Evolutionary conservation across 2,113 vertebrate species (phyloP).

Genomic region (Periophthalmus modestus): DNA sequence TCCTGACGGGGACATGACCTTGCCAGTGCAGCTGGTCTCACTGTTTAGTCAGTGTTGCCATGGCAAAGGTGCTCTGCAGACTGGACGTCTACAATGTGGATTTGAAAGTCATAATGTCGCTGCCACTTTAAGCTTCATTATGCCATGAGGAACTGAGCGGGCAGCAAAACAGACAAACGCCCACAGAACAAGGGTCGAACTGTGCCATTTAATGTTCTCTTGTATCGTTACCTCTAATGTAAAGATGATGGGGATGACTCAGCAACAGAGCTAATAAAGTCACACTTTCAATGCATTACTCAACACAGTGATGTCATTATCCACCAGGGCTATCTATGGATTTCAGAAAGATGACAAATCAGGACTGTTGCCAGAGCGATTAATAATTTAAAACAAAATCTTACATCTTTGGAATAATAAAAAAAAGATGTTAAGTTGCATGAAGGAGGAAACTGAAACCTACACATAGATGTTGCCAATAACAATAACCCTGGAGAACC

Average conservation of each 20-base stretch:
- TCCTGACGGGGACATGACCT: slow-evolving; percentile 64
- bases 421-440: too few relatives aligned
- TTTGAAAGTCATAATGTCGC: slow-evolving; percentile 68
- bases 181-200: slow-evolving; percentile 14
- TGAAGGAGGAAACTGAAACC: too few relatives aligned
- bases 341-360: too few relatives aligned
- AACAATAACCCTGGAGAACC: background rate
- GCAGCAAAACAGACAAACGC: slow-evolving; percentile 37
- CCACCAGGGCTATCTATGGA: background rate
- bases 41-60: slow-evolving; percentile 66
- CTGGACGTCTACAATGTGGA: slow-evolving; percentile 66
- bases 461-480: background rate
- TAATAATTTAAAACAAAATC: too few relatives aligned
- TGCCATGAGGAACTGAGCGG: slow-evolving; percentile 45
- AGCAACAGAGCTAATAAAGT: background rate
- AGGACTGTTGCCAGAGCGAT: too few relatives aligned
- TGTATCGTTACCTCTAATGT: background rate
- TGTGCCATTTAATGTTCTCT: slow-evolving; percentile 21
- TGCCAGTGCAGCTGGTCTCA: slow-evolving; percentile 65
- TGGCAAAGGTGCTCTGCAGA: slow-evolving; percentile 58
- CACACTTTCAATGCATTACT: background rate
- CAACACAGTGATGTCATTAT: background rate
- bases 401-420: too few relatives aligned
- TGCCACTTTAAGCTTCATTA: slow-evolving; percentile 57
- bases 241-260: background rate